These are phyloP conservation scores for Wasmannia auropunctata DNA, from an alignment of 1,140 invertebrate genomes.

Conservation along the genomic window DNA sequence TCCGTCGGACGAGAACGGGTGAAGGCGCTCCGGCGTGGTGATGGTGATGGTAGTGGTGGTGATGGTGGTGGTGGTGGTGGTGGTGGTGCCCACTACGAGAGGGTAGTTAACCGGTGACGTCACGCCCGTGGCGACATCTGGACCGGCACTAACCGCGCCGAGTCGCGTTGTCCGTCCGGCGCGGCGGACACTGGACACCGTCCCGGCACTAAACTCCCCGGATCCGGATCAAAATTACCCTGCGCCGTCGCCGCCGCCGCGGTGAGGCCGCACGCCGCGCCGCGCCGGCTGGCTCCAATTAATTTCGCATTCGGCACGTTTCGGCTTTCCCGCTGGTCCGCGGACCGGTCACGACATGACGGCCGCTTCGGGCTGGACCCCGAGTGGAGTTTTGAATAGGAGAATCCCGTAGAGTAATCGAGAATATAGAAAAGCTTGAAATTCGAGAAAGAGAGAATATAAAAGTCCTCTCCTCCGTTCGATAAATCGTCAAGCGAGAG, in stretches of 20 bases:
- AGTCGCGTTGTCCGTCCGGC: slow-evolving; percentile 69
- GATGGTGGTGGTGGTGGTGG: slow-evolving; percentile 15
- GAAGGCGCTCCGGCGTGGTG: slow-evolving; percentile 53
- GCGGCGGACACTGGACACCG: slow-evolving; percentile 78
- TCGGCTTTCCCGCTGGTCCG: slow-evolving; percentile 1
- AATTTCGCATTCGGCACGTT: slow-evolving; percentile 79
- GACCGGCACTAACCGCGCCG: slow-evolving; percentile 78
- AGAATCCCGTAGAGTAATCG: background rate
- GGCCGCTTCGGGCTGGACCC: background rate
- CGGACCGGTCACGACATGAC: background rate
- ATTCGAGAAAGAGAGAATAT: no score
- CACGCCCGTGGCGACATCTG: slow-evolving; percentile 85
- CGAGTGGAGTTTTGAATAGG: background rate
- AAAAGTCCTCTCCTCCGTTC: background rate
- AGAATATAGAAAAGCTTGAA: background rate
- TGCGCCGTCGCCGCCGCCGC: slow-evolving; percentile 69
- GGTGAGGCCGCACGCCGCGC: slow-evolving; percentile 63
- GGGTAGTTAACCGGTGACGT: slow-evolving; percentile 85
- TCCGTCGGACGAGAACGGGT: slow-evolving; percentile 68
- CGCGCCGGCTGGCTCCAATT: slow-evolving; percentile 82
- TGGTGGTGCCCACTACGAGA: slow-evolving; percentile 65
- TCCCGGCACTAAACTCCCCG: slow-evolving; percentile 75
- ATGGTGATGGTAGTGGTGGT: slow-evolving; percentile 31
- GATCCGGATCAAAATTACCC: slow-evolving; percentile 83
- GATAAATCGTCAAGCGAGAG: background rate